Conservation (phyloP, 2,113 vertebrate genomes). For the Cyanoderma ruficeps region DNA sequence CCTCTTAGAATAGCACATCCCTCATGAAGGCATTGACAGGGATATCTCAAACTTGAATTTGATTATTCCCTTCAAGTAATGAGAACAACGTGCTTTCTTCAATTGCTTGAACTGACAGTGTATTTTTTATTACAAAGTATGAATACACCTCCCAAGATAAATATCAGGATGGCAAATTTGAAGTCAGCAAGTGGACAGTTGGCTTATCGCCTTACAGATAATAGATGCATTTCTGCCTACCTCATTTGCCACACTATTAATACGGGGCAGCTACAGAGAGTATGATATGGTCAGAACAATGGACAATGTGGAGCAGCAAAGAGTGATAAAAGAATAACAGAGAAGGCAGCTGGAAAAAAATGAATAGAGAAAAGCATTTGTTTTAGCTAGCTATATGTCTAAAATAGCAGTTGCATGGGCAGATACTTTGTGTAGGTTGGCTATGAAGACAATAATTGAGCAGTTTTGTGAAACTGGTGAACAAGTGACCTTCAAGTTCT, state of each 20-base stretch:
- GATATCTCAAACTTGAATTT: neutral
- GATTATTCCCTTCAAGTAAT: slow-evolving; percentile 5
- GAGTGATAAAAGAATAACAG: neutral
- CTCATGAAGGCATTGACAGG: neutral
- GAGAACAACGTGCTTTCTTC: neutral
- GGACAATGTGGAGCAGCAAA: neutral
- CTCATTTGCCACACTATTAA: neutral
- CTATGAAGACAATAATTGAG: neutral
- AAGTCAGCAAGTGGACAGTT: neutral
- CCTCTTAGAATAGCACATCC: neutral
- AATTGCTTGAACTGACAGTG: neutral
- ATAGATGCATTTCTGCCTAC: neutral
- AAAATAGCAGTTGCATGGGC: neutral
- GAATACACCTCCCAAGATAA: slow-evolving; percentile 28
- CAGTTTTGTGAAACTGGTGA: neutral
- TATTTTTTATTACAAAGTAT: slow-evolving; percentile 3
- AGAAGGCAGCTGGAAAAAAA: neutral
- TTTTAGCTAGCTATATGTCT: neutral
- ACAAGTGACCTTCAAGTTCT: neutral
- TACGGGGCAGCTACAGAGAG: neutral
- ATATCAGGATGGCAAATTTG: neutral
- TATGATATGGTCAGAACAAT: neutral
- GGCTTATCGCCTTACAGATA: neutral
- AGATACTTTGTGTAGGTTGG: neutral
- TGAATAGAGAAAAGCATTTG: neutral